These are phyloP conservation scores for Myotis davidii DNA, from an alignment of 2,113 vertebrate genomes.

Conservation along the genomic window DNA sequence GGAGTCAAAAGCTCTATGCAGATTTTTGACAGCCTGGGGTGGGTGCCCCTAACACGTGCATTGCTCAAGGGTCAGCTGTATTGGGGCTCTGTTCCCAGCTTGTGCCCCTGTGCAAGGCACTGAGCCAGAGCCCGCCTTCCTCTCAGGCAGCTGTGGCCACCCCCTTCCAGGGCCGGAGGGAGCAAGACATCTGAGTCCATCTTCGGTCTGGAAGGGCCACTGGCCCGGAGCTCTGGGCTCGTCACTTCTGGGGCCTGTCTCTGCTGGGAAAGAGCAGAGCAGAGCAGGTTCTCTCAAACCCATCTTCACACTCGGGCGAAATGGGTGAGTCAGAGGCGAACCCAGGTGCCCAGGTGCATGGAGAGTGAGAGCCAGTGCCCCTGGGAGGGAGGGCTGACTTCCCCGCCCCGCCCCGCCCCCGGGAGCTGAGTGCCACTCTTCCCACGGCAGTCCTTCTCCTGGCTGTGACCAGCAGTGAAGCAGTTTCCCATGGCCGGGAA, in stretches of 20 bases:
- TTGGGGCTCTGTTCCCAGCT: background rate
- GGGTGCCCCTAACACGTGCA: background rate
- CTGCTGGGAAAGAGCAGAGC: background rate
- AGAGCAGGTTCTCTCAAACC: background rate
- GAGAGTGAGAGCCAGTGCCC: background rate
- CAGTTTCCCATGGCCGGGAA: constrained; percentile 64
- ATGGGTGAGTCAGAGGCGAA: background rate
- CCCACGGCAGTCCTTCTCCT: constrained; percentile 44
- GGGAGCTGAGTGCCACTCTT: background rate
- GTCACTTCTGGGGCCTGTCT: background rate
- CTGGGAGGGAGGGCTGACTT: background rate
- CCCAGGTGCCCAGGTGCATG: constrained; percentile 17
- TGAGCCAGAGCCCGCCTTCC: accelerated
- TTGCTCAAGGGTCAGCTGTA: background rate
- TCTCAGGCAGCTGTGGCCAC: background rate
- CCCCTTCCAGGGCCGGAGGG: background rate
- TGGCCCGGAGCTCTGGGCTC: accelerated
- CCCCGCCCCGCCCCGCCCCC: background rate
- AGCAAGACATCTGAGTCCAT: background rate
- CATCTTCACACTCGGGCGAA: background rate
- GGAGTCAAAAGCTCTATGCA: background rate
- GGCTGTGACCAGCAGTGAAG: background rate
- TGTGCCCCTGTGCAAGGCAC: no score
- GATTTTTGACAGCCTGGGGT: background rate
- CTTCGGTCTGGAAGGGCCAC: background rate